phyloP scores from a whole-genome alignment of 2,888 invertebrate species.

The Melieria omissa region DNA sequence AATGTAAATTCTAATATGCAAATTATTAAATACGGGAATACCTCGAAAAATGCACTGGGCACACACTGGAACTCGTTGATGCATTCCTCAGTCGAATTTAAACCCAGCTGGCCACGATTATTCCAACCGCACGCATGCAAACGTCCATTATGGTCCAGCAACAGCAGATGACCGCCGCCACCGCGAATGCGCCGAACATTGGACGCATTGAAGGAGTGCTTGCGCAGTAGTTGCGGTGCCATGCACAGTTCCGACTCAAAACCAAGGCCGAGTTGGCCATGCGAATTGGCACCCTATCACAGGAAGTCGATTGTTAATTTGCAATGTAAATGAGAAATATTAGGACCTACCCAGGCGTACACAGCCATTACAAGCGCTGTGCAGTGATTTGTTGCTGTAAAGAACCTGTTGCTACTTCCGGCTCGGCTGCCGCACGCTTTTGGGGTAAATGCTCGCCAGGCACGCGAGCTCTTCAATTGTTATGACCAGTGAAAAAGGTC shows the following conservation, averaged over 20 bases:
- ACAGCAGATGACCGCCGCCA: constrained; percentile 81
- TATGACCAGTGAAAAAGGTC: neutral
- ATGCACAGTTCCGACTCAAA: constrained; percentile 75
- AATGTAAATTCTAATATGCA: neutral
- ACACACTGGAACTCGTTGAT: constrained; percentile 66
- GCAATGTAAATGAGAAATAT: constrained; percentile 35
- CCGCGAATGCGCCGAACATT: constrained; percentile 75
- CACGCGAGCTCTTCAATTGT: constrained; percentile 14
- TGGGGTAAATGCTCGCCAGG: neutral
- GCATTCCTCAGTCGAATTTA: constrained; percentile 56
- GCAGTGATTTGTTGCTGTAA: constrained; percentile 31
- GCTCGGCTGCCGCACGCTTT: neutral
- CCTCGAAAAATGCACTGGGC: constrained; percentile 68
- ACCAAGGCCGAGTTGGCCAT: constrained; percentile 82
- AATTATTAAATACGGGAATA: constrained; percentile 17
- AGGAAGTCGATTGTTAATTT: constrained; percentile 35
- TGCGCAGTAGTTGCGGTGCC: constrained; percentile 68
- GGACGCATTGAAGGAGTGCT: constrained; percentile 59
- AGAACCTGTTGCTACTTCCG: constrained; percentile 44
- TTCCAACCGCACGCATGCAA: constrained; percentile 85
- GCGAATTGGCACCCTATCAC: constrained; percentile 83
- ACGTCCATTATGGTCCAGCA: constrained; percentile 75
- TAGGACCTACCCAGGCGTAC: constrained; percentile 65
- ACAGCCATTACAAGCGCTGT: constrained; percentile 54
- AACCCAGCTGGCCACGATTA: constrained; percentile 77